Percentiles rank a stretch among this genome's conserved stretches.
These are phyloP conservation scores for Tetranychus truncatus DNA, from an alignment of 2,888 invertebrate species.

Conservation along the genomic window DNA sequence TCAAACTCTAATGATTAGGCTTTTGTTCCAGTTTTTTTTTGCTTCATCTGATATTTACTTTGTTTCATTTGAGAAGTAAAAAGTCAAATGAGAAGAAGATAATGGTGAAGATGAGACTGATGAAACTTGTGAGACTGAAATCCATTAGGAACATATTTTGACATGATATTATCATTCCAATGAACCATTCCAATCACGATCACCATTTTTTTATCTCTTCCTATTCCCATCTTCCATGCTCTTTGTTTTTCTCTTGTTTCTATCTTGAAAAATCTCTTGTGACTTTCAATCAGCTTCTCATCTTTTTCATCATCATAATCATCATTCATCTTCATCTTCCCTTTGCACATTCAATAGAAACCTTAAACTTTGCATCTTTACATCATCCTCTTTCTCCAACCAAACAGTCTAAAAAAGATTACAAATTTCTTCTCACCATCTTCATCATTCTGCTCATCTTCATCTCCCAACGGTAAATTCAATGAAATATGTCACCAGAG, in stretches of 20 bases:
- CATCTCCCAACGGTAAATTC: background rate
- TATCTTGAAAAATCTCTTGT: background rate
- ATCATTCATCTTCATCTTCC: background rate
- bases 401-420: background rate
- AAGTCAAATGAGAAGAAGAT: background rate
- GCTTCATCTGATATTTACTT: background rate
- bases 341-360: background rate
- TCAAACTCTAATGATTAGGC: background rate
- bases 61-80: background rate
- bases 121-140: background rate
- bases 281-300: background rate
- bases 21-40: background rate
- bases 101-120: background rate
- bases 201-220: background rate
- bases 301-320: background rate
- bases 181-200: background rate
- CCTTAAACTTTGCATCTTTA: background rate
- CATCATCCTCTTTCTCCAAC: background rate
- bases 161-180: background rate
- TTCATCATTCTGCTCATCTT: background rate
- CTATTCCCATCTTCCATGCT: background rate
- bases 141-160: background rate
- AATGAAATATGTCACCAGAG: slow-evolving; percentile 1
- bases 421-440: background rate
- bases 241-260: background rate